Evolutionary conservation across 2,113 vertebrate genomes (phyloP).

Genomic region (Plectropomus leopardus): DNA sequence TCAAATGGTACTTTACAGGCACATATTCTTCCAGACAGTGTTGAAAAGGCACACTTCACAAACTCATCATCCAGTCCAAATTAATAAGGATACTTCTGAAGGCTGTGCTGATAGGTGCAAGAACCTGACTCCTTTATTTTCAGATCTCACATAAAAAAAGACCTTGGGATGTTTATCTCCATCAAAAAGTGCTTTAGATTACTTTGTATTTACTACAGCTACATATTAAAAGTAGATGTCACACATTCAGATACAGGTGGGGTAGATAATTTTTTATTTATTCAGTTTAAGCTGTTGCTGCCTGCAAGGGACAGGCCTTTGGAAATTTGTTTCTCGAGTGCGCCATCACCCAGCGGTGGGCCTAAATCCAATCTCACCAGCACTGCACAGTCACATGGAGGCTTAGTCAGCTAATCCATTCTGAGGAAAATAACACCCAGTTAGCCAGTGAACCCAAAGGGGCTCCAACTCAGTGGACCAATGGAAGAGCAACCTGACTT

Average conservation of each 20-base stretch:
- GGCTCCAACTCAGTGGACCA: slow-evolving; percentile 40
- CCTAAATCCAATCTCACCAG: slow-evolving; percentile 72
- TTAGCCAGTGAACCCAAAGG: slow-evolving; percentile 56
- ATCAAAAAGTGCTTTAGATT: background rate
- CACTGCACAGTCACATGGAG: slow-evolving; percentile 79
- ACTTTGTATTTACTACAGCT: background rate
- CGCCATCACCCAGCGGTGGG: slow-evolving; percentile 59
- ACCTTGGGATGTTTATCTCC: background rate
- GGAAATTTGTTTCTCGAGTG: slow-evolving; percentile 24
- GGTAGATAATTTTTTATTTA: slow-evolving; percentile 5
- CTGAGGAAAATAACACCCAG: slow-evolving; percentile 70
- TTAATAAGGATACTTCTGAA: slow-evolving; percentile 6
- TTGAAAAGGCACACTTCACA: slow-evolving; percentile 1
- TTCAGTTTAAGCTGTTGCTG: slow-evolving; percentile 5
- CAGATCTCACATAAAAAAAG: background rate
- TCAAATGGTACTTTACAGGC: background rate
- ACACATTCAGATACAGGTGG: background rate
- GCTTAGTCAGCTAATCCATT: slow-evolving; percentile 81
- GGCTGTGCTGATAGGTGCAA: background rate
- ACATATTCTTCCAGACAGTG: slow-evolving; percentile 8
- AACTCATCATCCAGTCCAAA: slow-evolving; percentile 13
- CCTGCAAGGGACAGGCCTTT: slow-evolving; percentile 38
- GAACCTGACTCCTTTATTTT: slow-evolving; percentile 11
- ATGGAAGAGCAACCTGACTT: background rate
- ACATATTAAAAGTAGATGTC: background rate